Evolutionary conservation across 1,140 invertebrate genomes (phyloP).

Genomic region (Microplitis demolitor): DNA sequence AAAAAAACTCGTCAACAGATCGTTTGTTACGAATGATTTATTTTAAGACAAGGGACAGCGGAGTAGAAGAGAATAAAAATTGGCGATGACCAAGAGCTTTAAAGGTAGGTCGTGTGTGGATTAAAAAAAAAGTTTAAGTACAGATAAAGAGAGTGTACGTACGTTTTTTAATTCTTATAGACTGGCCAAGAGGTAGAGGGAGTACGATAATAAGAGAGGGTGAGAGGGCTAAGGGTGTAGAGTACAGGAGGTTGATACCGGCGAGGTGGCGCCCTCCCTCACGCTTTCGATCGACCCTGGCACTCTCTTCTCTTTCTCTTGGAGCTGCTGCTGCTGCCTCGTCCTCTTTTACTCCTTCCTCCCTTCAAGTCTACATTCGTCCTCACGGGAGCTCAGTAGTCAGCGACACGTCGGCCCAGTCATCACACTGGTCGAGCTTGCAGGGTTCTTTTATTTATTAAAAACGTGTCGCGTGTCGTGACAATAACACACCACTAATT

Average conservation of each 20-base stretch:
- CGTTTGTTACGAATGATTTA: no score
- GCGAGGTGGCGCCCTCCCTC: constrained; percentile 50
- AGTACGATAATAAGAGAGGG: neutral
- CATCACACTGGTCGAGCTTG: constrained; percentile 49
- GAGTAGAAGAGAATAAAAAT: neutral
- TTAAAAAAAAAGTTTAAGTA: neutral
- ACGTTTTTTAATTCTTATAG: neutral
- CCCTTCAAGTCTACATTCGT: constrained; percentile 14
- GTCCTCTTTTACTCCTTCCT: constrained; percentile 17
- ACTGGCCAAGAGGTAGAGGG: neutral
- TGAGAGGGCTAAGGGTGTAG: neutral
- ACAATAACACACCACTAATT: neutral
- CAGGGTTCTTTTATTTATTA: constrained; percentile 36
- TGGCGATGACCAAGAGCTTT: neutral
- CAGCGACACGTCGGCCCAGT: constrained; percentile 52
- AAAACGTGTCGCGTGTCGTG: constrained; percentile 17
- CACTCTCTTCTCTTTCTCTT: neutral
- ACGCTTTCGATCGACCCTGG: constrained; percentile 48
- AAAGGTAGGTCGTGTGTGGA: no score
- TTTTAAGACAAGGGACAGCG: no score
- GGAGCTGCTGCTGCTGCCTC: neutral
- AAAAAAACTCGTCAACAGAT: no score
- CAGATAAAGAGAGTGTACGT: neutral
- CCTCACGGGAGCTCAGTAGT: constrained; percentile 41
- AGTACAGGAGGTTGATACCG: constrained; percentile 30